Evolutionary conservation across 2,888 invertebrate species (phyloP).

Genomic region (Acanthopleura granulata): DNA sequence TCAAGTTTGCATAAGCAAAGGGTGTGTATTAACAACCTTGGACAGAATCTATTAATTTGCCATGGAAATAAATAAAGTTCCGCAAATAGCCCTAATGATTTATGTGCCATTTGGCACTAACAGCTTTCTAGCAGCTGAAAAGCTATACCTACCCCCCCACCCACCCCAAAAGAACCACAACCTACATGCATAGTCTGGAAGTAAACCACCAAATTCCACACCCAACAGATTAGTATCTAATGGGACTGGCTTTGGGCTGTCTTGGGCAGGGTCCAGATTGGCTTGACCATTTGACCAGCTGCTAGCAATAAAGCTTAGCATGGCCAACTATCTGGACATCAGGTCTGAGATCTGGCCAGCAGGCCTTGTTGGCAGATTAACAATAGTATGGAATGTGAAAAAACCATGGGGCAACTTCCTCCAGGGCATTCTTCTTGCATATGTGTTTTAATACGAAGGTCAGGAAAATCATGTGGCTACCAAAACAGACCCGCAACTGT

Average conservation of each 20-base stretch:
- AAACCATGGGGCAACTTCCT: not conserved
- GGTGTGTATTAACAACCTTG: not conserved
- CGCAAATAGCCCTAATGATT: not conserved
- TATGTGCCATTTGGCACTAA: not conserved
- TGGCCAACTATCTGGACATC: not conserved
- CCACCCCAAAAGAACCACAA: not conserved
- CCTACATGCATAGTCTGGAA: not conserved
- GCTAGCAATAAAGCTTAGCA: not conserved
- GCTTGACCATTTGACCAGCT: slow-evolving; percentile 3
- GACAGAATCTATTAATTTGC: not conserved
- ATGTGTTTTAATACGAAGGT: not conserved
- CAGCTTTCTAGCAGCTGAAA: not conserved
- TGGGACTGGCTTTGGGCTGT: not conserved
- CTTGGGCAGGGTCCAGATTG: not conserved
- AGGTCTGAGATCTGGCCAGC: not conserved
- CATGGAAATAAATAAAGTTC: not conserved
- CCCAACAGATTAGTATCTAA: not conserved
- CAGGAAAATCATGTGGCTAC: not conserved
- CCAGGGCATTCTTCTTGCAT: too few species aligned
- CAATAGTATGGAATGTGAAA: not conserved
- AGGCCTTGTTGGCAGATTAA: not conserved
- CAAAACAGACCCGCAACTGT: not conserved
- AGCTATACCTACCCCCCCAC: not conserved
- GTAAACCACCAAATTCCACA: not conserved
- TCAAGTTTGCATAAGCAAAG: too few species aligned